These are phyloP conservation scores for Palloptera scutellata DNA, from an alignment of 2,888 invertebrate genomes.

Conservation along the genomic window DNA sequence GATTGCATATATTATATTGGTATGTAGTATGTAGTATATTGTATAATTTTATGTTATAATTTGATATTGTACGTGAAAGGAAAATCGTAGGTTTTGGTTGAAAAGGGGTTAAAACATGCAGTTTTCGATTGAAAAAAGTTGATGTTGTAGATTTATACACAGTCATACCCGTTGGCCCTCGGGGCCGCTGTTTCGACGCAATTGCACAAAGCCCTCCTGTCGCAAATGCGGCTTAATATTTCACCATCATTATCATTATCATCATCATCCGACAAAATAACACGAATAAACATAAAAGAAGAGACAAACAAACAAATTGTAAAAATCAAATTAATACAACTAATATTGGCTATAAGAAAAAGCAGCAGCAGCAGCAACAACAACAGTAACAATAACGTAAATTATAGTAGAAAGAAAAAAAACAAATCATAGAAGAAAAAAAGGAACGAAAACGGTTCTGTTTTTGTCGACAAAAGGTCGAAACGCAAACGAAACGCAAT, in stretches of 20 bases:
- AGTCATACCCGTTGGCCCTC: slow-evolving; percentile 60
- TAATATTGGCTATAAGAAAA: neutral
- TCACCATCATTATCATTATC: neutral
- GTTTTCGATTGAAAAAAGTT: slow-evolving; percentile 1
- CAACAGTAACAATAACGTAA: neutral
- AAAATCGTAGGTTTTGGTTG: slow-evolving; percentile 19
- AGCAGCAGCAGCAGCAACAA: slow-evolving; percentile 19
- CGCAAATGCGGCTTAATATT: slow-evolving; percentile 57
- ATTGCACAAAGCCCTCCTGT: slow-evolving; percentile 60
- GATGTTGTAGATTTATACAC: neutral
- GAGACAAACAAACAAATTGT: slow-evolving; percentile 19
- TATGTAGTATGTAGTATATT: too few species aligned
- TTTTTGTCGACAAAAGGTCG: neutral
- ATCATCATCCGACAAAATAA: slow-evolving; percentile 14
- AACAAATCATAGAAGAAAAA: neutral
- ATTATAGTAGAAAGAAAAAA: neutral
- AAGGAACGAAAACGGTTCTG: neutral
- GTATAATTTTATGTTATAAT: too few species aligned
- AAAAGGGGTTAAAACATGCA: neutral
- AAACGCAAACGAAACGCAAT: neutral
- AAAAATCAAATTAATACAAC: slow-evolving; percentile 20
- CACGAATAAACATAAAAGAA: slow-evolving; percentile 26
- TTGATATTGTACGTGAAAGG: too few species aligned
- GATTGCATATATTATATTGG: too few species aligned
- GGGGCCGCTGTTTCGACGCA: slow-evolving; percentile 60